Percentiles rank a stretch among this genome's conserved stretches.
Evolutionary conservation across 2,888 invertebrate species (phyloP).

Genomic region (Tetanocera ferruginea): DNA sequence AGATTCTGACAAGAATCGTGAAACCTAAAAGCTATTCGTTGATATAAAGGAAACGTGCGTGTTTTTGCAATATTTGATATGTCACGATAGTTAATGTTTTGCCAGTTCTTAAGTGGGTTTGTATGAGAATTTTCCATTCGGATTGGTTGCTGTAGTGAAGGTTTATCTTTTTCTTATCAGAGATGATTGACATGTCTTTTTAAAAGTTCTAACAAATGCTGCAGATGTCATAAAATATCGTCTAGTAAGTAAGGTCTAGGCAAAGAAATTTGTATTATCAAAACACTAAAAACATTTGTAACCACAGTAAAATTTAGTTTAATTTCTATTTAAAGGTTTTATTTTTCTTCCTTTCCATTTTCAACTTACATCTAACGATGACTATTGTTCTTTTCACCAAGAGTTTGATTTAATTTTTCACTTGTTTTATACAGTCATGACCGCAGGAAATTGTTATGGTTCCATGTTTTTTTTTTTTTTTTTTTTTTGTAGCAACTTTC

Average conservation of each 20-base stretch:
- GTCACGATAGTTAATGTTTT: conserved; percentile 15
- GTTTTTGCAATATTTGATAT: conserved; percentile 21
- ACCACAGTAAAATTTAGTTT: too few species aligned
- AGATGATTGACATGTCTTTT: too few species aligned
- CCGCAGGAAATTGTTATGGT: conserved; percentile 7
- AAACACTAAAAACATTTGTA: background rate
- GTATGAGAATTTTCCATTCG: background rate
- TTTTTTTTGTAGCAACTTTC: background rate
- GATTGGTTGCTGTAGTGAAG: background rate
- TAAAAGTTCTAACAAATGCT: too few species aligned
- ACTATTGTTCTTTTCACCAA: background rate
- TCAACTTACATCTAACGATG: too few species aligned
- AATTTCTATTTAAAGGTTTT: background rate
- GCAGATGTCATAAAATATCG: background rate
- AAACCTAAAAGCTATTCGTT: background rate
- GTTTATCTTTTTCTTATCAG: background rate
- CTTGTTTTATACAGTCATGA: background rate
- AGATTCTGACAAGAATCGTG: background rate
- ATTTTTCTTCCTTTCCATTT: background rate
- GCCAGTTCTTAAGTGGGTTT: background rate
- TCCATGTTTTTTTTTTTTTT: background rate
- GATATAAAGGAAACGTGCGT: background rate
- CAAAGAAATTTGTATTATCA: background rate
- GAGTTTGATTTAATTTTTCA: background rate
- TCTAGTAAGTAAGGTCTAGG: background rate